Evolutionary conservation across 2,888 invertebrate genomes (phyloP).

Genomic region (Spatulosminthurus flaviceps): DNA sequence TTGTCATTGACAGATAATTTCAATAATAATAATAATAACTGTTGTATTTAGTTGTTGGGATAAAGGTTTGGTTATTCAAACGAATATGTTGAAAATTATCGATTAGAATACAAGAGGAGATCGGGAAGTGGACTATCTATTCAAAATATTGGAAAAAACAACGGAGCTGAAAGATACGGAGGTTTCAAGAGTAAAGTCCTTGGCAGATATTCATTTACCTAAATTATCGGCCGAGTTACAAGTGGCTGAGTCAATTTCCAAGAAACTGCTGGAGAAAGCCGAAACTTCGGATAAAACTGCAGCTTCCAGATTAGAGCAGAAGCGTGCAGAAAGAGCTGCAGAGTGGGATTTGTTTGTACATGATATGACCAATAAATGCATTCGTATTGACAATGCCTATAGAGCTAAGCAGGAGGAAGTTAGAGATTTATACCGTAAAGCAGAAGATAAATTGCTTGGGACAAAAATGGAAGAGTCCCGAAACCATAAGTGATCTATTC

Average conservation of each 20-base stretch:
- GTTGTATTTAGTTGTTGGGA: not conserved
- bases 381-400: constrained; percentile 79
- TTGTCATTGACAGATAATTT: too few relatives aligned
- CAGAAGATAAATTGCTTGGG: constrained; percentile 73
- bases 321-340: constrained; percentile 69
- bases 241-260: constrained; percentile 68
- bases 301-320: constrained; percentile 66
- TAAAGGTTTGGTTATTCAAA: not conserved
- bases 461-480: not conserved
- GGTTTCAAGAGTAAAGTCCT: constrained; percentile 74
- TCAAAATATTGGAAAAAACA: constrained; percentile 78
- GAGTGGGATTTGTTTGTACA: constrained; percentile 81
- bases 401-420: constrained; percentile 82
- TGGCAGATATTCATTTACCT: constrained; percentile 73
- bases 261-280: constrained; percentile 54
- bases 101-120: constrained; percentile 79
- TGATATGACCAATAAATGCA: constrained; percentile 80
- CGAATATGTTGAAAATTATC: not conserved
- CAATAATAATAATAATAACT: too few relatives aligned
- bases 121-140: constrained; percentile 80
- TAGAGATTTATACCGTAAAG: constrained; percentile 76
- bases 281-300: constrained; percentile 51
- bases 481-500: not conserved
- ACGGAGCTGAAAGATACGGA: constrained; percentile 81
- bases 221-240: constrained; percentile 74